Base-by-base conservation (phyloP, 1,140 invertebrate genomes). In the Leucophenga varia region DNA sequence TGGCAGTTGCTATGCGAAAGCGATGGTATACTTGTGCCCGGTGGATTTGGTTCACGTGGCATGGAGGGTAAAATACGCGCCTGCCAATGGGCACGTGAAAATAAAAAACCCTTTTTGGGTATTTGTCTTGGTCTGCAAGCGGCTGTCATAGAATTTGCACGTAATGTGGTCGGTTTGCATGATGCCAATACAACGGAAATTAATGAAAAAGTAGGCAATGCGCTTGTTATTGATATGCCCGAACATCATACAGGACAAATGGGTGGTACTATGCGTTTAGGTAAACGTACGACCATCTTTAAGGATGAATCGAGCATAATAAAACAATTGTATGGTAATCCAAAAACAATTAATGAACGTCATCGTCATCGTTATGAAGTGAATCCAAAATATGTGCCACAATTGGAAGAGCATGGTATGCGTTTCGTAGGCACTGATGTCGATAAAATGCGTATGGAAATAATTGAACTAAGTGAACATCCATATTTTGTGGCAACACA, bases 251-350 rank as follows among this genome's bases (percentile, higher is more conserved):
- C 84, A 4, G 93, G 91, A 1, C 81, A 90, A 52, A 87, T 97
- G 81, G 97, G 97, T 4, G 97, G 95, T 17, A 99, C 97, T 0
- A 99, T 99, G 97, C 81, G 97, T 48, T 79, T 99, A 8, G 97
- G 97, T 9, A 92, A 90, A 70, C 83, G 95, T 55, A 85, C 82
- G 34, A 99, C 97, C 2, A 76, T 88, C 28, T 95, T 99, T 60
- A 79, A 80, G 41, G 54, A 72, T 0, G 59, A 71, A 14, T 59
- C 67, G 37, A 83, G 83, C 37, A 86, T 84, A 54, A 77, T 87
- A 46, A 77, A 82, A 59, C 82, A 86, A 76, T 76, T 98, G 8
- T 98, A 98, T 78, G 85, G 85, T 0, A 91, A 91, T 61, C 84
- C 84, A 43, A 84, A 89, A 20, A 77, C 72, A 28, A 86, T 99